Conservation (phyloP, 2,797 vertebrate species). For the Miopithecus talapoin region DNA sequence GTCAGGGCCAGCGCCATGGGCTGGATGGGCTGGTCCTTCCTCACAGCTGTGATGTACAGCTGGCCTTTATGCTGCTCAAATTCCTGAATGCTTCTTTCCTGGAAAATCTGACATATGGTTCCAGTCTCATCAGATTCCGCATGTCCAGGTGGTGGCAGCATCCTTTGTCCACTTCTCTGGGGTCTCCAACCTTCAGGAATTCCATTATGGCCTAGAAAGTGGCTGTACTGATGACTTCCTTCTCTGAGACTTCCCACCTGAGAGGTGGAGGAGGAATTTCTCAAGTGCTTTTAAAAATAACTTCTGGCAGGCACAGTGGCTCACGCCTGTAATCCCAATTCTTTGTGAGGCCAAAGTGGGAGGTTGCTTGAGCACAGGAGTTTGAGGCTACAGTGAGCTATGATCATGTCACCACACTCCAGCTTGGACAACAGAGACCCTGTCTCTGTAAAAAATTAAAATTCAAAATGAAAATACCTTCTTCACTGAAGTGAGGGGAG, state of each 20-base stretch:
- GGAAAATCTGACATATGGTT: slow-evolving; percentile 99
- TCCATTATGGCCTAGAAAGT: slow-evolving; percentile 95
- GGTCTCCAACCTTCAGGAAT: slow-evolving; percentile 97
- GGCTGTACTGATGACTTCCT: slow-evolving; percentile 97
- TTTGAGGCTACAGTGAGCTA: not conserved
- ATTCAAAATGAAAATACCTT: not conserved
- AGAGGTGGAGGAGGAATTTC: slow-evolving; percentile 78
- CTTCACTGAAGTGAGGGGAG: slow-evolving; percentile 81
- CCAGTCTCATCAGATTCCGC: slow-evolving; percentile 95
- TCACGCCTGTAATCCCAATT: not conserved
- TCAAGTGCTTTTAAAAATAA: slow-evolving; percentile 87
- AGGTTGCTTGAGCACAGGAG: not conserved
- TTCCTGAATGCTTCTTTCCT: slow-evolving; percentile 97
- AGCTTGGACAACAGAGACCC: not conserved
- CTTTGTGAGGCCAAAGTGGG: not conserved
- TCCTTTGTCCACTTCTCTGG: slow-evolving; percentile 98
- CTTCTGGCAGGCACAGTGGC: slow-evolving; percentile 54
- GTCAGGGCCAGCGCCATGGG: slow-evolving; percentile 97
- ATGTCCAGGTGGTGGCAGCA: slow-evolving; percentile 93
- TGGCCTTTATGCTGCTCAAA: slow-evolving; percentile 95
- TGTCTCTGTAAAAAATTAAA: not conserved
- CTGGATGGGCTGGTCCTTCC: slow-evolving; percentile 99
- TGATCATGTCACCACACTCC: not conserved
- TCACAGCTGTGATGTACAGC: slow-evolving; percentile 99
- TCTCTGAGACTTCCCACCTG: slow-evolving; percentile 85